Base-by-base conservation (phyloP, 2,113 vertebrate species). In the Lethenteron reissneri region DNA sequence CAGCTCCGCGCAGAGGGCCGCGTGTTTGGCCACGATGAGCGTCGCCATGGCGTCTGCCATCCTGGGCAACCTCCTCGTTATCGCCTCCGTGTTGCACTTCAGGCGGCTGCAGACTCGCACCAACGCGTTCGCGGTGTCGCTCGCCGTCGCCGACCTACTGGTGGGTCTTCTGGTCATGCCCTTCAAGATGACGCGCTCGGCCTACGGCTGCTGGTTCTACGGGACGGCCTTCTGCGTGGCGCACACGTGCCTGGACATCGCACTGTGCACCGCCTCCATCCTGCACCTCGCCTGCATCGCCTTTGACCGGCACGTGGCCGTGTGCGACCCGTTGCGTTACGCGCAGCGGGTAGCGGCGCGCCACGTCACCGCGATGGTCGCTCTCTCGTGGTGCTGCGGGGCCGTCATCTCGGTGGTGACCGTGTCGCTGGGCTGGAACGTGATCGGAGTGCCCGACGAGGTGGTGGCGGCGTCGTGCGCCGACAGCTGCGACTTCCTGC, bases 381-480 rank as follows among this genome's bases (percentile, higher is more conserved):
- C 74, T 14, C 76, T 84, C 2, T 87, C 94, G 12, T 97, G 94
- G 92, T 88, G 85, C 10, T 80, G 41, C 41, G 41, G 95, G 21
- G 96, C 94, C 11, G 96, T 97, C 76, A 76, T 97, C 57, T 41
- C 41, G 41, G 41, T 41, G 41, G 41, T 41, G 41, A 89, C 92
- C 3, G 94, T 97, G 75, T 87, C 92, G 74, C 78, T 97, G 81
- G 94, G 87, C 2, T 97, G 90, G 94, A 97, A 97, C 77, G 83
- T 89, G n/a, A 85, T 90, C 75, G 86, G 85, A 69, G 75, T 74
- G 0, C 77, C 74, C 2, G 74, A 74, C 3, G 57, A 75, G 14
- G 41, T 41, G 41, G 41, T 41, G 41, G 41, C 41, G 41, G 41
- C 41, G 4, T 71, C 17, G 17, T 71, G 73, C 17, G 74, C 71